These are phyloP conservation scores for Whitmania pigra DNA, from an alignment of 1,140 invertebrate species.

Conservation along the genomic window DNA sequence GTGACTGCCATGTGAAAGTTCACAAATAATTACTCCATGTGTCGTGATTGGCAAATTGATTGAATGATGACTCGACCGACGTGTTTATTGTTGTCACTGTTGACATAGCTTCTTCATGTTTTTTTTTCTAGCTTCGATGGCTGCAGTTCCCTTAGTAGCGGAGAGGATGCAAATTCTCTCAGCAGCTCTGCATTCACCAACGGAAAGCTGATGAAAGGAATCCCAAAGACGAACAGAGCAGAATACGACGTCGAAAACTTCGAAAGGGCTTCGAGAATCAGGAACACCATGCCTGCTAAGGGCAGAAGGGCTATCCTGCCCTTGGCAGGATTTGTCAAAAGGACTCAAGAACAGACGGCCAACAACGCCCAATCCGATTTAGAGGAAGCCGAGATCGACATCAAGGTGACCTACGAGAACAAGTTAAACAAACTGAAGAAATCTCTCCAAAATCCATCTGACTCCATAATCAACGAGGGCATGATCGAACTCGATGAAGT, in stretches of 20 bases:
- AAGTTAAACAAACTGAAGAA: background rate
- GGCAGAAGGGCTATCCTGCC: constrained; percentile 13
- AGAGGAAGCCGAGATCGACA: constrained; percentile 4
- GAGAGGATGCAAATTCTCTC: background rate
- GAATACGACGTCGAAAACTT: background rate
- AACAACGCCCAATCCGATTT: background rate
- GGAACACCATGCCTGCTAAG: background rate
- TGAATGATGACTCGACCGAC: no score
- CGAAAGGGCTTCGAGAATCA: background rate
- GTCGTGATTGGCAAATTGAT: no score
- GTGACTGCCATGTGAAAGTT: no score
- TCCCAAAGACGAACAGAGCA: no score
- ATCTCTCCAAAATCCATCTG: background rate
- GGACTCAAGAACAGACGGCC: constrained; percentile 10
- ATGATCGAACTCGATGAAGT: constrained; percentile 10
- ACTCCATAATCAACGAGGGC: constrained; percentile 4
- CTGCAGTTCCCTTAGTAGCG: constrained; percentile 1
- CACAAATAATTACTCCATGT: no score
- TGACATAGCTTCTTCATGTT: no score
- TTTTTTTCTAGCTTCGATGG: background rate
- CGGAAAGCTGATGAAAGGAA: background rate
- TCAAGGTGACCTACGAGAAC: background rate
- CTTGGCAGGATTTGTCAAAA: constrained; percentile 15
- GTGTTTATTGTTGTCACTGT: no score
- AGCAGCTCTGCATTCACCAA: background rate